Evolutionary conservation across 2,113 vertebrate species (phyloP), one percentile per base, ranked within the genome.

Genomic region (Fregata magnificens): DNA sequence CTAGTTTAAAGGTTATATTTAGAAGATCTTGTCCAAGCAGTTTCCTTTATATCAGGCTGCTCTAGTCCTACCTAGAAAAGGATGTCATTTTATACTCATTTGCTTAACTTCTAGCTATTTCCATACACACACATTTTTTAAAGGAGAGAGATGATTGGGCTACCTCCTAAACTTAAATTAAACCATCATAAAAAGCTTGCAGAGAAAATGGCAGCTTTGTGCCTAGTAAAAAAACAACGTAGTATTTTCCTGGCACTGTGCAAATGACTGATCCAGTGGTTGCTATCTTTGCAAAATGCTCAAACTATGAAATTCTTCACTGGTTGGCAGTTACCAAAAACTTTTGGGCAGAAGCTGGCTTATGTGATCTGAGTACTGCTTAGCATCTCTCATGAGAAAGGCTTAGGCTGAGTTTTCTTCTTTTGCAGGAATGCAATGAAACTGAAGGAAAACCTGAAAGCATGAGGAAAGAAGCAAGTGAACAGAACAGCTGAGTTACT

Each of bases 251-350:
- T 97, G 95, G 97, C 96, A 94, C 58, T 38, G 50, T 19, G 31
- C 34, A 95, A 94, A 93, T 70, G 74, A 76, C 86, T 86, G 91
- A 96, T 67, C 38, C 81, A 86, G 72, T 26, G 83, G 52, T 86
- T 94, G 89, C 94, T 96, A 93, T 92, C 96, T 95, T 97, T 97
- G 88, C 88, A 93, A 97, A 97, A 92, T 47, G 63, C 76, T 96
- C 83, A 70, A 94, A 93, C 61, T 72, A 88, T 74, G 65, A 87
- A 95, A 88, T 94, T 91, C 78, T 91, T 96, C 7, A 5, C 61
- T 58, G 62, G 69, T 66, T 93, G 93, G 90, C 71, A 94, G 86
- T 82, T 63, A 89, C 56, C 63, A 66, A 86, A 86, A 94, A 36
- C 28, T 44, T 69, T 53, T 55, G 78, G 83, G 88, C 61, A 93